Base-by-base conservation (phyloP, 1,140 invertebrate genomes). In the Phymastichus coffea region DNA sequence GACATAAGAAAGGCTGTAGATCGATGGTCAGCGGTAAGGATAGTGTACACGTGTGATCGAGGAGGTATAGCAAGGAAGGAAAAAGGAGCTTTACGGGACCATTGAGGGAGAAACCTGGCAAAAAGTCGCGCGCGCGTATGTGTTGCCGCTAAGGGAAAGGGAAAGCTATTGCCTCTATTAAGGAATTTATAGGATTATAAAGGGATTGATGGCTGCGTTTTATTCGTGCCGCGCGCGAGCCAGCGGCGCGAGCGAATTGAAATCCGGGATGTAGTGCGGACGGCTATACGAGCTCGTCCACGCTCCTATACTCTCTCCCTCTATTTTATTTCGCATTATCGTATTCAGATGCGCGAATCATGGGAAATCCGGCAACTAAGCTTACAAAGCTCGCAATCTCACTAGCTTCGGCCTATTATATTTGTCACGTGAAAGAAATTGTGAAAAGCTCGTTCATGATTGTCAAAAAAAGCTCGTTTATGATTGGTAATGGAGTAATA, bases 161-260 rank as follows among this genome's bases (percentile, higher is more conserved):
- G 8, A 48, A 19, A 54, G 26, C 52, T 35, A 47, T 20, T 51
- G 28, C 10, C 37, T 51, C 47, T 28, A 58, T 51, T 51, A 58
- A 22, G 19, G 23, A 58, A 58, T 57, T 49, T 57, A 57, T 57
- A 28, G 56, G 25, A 41, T 57, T 57, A 51, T 57, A 57, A 57
- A 51, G 47, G 35, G 26, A 51, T 57, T 33, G 47, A 51, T 51
- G 37, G 20, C 19, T 28, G 44, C 22, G 23, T 28, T 57, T 57
- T 30, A 49, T 41, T 48, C 33, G 30, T 38, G 54, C 20, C 7
- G 49, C 23, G 41, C 1, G 23, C 25, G n/a, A n/a, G n/a, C 22
- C 2, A 9, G 1, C 12, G 20, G 23, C 20, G 26, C 52, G 41
- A 47, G 41, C 20, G 15, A 37, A 56, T 43, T 26, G 43, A 44